These are phyloP conservation scores for Caloenas nicobarica DNA, from an alignment of 2,113 vertebrate genomes.

Conservation along the genomic window DNA sequence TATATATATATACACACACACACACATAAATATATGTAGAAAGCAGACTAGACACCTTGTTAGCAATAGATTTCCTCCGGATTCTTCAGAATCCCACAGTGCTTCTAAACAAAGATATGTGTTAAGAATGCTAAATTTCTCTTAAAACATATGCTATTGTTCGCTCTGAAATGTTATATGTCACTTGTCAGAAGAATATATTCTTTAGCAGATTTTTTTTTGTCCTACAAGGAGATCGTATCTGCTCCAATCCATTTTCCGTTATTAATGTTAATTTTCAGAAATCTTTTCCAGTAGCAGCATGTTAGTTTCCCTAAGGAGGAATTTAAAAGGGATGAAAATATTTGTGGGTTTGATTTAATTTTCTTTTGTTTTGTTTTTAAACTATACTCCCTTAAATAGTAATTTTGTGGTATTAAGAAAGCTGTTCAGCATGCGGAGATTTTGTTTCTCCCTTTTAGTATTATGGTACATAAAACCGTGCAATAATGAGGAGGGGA, in stretches of 20 bases:
- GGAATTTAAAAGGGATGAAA: not conserved
- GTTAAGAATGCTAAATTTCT: not conserved
- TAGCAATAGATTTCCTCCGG: not conserved
- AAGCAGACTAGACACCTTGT: not conserved
- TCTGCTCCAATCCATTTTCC: constrained; percentile 26
- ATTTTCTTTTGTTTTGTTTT: not conserved
- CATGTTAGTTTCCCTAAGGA: constrained; percentile 1
- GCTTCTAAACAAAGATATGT: constrained; percentile 33
- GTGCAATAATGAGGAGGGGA: not conserved
- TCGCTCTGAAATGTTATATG: not conserved
- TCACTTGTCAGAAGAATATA: not conserved
- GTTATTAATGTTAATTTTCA: constrained; percentile 44
- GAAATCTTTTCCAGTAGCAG: not conserved
- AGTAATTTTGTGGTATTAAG: not conserved
- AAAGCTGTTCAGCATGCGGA: not conserved
- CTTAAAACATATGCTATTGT: not conserved
- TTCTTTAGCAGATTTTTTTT: not conserved
- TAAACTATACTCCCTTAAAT: not conserved
- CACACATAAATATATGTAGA: not conserved
- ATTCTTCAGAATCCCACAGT: not conserved
- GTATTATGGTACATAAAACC: not conserved
- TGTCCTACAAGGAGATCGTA: constrained; percentile 23
- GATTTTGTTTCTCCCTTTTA: not conserved
- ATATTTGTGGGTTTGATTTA: not conserved
- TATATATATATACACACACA: too few species aligned